A percentile compares a stretch with the other conserved stretches of the same genome.
phyloP scores from a whole-genome alignment of 2,797 vertebrate species.

The Sphenodon punctatus region DNA sequence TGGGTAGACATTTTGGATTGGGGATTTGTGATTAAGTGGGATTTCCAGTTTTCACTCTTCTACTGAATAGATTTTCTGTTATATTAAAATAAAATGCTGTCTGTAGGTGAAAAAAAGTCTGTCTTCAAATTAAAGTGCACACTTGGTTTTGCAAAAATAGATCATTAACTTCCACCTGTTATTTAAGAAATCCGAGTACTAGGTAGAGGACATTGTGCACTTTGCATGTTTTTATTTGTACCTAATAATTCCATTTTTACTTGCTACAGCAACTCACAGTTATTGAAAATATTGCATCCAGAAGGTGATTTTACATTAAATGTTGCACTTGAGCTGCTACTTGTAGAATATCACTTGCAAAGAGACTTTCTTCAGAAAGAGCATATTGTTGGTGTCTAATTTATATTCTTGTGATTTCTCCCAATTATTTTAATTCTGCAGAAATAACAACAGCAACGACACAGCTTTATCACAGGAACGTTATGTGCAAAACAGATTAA shows the following conservation, averaged over 20 bases:
- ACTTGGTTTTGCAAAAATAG: neutral
- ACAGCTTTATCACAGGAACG: neutral
- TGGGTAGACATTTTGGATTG: neutral
- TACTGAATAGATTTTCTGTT: neutral
- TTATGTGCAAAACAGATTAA: neutral
- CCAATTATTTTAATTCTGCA: neutral
- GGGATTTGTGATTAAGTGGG: neutral
- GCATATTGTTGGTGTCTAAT: neutral
- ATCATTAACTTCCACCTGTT: neutral
- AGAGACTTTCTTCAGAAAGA: neutral
- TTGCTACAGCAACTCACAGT: neutral
- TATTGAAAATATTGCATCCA: neutral
- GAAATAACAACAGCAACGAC: neutral
- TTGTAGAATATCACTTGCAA: neutral
- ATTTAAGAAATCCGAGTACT: neutral
- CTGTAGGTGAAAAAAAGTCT: rapidly evolving
- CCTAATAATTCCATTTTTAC: neutral
- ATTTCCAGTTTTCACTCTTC: neutral
- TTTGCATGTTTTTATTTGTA: neutral
- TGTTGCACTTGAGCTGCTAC: neutral
- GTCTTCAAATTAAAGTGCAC: neutral
- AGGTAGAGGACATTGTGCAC: neutral
- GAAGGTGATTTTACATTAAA: neutral
- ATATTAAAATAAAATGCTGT: neutral
- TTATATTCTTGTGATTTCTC: neutral